A percentile compares a stretch with the other conserved stretches of the same genome.
Evolutionary conservation across 1,140 invertebrate genomes (phyloP).

Genomic region (Calosoma granatense): DNA sequence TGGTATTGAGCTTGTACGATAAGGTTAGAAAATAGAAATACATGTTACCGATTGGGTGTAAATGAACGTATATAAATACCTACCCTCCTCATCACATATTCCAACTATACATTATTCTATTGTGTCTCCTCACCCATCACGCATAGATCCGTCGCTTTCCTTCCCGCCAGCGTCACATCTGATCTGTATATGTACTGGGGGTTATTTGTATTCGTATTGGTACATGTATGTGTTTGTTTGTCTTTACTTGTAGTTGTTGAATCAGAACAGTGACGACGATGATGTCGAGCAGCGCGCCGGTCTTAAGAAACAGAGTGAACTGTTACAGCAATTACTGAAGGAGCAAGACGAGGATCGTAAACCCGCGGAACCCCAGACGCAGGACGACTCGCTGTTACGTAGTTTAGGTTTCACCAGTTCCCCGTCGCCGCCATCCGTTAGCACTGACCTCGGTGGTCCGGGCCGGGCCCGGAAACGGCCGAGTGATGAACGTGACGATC

Average conservation of each 20-base stretch:
- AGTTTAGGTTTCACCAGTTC: constrained; percentile 49
- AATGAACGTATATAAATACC: no score
- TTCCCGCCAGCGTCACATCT: no score
- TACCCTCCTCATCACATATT: no score
- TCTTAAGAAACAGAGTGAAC: constrained; percentile 54
- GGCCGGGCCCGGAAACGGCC: constrained; percentile 54
- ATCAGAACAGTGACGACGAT: constrained; percentile 74
- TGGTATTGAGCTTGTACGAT: no score
- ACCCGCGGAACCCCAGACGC: constrained; percentile 30
- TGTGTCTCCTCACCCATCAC: no score
- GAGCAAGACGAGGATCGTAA: constrained; percentile 39
- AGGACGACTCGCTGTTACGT: constrained; percentile 45
- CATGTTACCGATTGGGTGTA: no score
- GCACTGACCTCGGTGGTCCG: constrained; percentile 33
- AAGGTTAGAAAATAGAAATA: no score
- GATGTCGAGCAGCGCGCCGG: constrained; percentile 48
- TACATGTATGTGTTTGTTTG: no score
- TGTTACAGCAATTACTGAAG: constrained; percentile 70
- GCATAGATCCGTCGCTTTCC: no score
- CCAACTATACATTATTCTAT: no score
- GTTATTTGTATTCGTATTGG: no score
- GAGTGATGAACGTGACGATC: constrained; percentile 52
- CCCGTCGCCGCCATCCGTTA: constrained; percentile 36
- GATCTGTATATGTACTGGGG: no score
- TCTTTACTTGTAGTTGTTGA: constrained; percentile 59